phyloP scores from a whole-genome alignment of 2,888 invertebrate genomes.

The Euzophera pinguis region DNA sequence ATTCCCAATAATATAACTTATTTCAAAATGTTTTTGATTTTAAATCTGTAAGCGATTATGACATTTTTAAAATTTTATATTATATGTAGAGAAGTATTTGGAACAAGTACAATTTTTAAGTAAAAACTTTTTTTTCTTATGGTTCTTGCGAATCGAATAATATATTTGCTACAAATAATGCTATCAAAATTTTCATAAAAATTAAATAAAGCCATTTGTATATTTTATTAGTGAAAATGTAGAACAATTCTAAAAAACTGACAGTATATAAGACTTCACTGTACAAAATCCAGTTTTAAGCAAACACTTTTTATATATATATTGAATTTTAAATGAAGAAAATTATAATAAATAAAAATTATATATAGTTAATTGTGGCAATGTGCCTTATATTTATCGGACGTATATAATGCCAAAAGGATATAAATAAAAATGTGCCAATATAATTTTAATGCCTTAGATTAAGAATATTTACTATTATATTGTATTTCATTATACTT shows the following conservation, averaged over 20 bases:
- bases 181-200: no score
- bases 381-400: constrained; percentile 64
- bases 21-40: no score
- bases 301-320: constrained; percentile 18
- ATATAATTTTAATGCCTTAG: constrained; percentile 22
- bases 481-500: background rate
- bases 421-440: constrained; percentile 18
- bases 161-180: no score
- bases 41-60: no score
- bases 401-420: constrained; percentile 20
- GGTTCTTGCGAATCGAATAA: no score
- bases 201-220: no score
- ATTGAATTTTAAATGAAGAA: background rate
- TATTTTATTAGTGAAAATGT: background rate
- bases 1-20: background rate
- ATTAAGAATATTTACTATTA: constrained; percentile 15
- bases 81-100: no score
- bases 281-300: constrained; percentile 13
- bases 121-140: no score
- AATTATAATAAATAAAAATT: background rate
- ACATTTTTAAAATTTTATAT: no score
- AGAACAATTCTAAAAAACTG: background rate
- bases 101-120: no score
- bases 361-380: constrained; percentile 31
- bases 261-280: background rate